Evolutionary conservation across 2,888 invertebrate genomes (phyloP).

Genomic region (Philaethria dido): DNA sequence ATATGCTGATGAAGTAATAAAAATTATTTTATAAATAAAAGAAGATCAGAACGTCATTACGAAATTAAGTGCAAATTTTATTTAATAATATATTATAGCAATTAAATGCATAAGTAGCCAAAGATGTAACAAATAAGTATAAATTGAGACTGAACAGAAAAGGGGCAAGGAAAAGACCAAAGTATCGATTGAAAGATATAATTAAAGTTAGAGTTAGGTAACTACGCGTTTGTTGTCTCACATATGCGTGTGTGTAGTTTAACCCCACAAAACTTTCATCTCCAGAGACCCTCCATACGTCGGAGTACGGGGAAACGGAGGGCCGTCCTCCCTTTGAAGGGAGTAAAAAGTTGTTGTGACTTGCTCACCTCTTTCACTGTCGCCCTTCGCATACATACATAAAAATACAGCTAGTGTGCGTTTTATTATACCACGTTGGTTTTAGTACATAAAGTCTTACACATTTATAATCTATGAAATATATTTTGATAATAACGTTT

Average conservation of each 20-base stretch:
- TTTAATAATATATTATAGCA: too few relatives aligned
- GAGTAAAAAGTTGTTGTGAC: slow-evolving; percentile 82
- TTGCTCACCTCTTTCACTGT: slow-evolving; percentile 83
- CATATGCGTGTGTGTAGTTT: slow-evolving; percentile 71
- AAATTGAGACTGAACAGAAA: slow-evolving; percentile 2
- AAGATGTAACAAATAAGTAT: slow-evolving; percentile 8
- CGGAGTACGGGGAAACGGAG: slow-evolving; percentile 55
- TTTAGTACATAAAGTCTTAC: slow-evolving; percentile 21
- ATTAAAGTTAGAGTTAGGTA: slow-evolving; percentile 83
- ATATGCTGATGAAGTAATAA: neutral
- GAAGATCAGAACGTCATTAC: too few relatives aligned
- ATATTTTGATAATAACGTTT: neutral
- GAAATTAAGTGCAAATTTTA: too few relatives aligned
- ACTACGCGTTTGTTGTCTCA: slow-evolving; percentile 80
- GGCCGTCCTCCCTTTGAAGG: slow-evolving; percentile 72
- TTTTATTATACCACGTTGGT: slow-evolving; percentile 54
- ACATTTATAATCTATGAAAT: slow-evolving; percentile 1
- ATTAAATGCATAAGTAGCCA: neutral
- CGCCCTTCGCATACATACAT: slow-evolving; percentile 63
- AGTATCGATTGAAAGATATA: slow-evolving; percentile 83
- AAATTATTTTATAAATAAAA: too few relatives aligned
- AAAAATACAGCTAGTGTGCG: slow-evolving; percentile 59
- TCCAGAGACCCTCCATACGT: slow-evolving; percentile 68
- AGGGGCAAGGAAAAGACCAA: slow-evolving; percentile 37
- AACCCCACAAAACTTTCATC: slow-evolving; percentile 83